These are phyloP conservation scores for Episyrphus balteatus DNA, from an alignment of 1,140 invertebrate species.

Conservation along the genomic window DNA sequence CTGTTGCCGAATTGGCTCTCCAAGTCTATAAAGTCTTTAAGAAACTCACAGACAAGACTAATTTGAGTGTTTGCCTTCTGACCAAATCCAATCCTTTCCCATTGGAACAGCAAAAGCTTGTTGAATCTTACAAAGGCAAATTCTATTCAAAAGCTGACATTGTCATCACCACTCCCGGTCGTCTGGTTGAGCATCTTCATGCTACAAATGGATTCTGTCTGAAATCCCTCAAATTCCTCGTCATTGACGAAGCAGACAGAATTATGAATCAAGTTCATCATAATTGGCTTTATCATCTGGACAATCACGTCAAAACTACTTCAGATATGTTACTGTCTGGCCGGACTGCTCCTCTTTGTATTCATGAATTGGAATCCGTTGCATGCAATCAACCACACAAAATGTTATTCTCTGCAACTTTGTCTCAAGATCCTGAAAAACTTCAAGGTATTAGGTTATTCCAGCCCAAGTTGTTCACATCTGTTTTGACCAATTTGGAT, in stretches of 20 bases:
- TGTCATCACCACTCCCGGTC: constrained; percentile 84
- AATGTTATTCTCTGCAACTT: constrained; percentile 87
- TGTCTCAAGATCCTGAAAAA: constrained; percentile 93
- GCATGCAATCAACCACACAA: constrained; percentile 59
- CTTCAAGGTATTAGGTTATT: constrained; percentile 78
- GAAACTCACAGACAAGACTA: constrained; percentile 57
- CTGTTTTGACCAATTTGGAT: constrained; percentile 41
- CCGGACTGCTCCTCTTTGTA: constrained; percentile 20
- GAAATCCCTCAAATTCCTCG: constrained; percentile 65
- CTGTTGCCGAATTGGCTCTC: constrained; percentile 79
- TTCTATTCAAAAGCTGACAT: constrained; percentile 64
- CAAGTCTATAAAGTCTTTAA: constrained; percentile 82
- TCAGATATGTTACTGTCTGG: constrained; percentile 24
- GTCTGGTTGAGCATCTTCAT: constrained; percentile 84
- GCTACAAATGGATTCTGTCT: constrained; percentile 79
- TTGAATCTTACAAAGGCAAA: constrained; percentile 49
- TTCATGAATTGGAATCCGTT: constrained; percentile 16
- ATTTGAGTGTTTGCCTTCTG: constrained; percentile 60
- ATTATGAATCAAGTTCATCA: constrained; percentile 83
- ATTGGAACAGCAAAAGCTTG: constrained; percentile 63
- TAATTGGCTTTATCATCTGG: constrained; percentile 72
- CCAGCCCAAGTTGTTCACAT: constrained; percentile 83
- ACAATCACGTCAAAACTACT: constrained; percentile 43
- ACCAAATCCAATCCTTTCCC: constrained; percentile 60
- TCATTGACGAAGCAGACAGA: constrained; percentile 94